These are phyloP conservation scores for Cephus cinctus DNA, from an alignment of 1,140 invertebrate species.

Conservation along the genomic window DNA sequence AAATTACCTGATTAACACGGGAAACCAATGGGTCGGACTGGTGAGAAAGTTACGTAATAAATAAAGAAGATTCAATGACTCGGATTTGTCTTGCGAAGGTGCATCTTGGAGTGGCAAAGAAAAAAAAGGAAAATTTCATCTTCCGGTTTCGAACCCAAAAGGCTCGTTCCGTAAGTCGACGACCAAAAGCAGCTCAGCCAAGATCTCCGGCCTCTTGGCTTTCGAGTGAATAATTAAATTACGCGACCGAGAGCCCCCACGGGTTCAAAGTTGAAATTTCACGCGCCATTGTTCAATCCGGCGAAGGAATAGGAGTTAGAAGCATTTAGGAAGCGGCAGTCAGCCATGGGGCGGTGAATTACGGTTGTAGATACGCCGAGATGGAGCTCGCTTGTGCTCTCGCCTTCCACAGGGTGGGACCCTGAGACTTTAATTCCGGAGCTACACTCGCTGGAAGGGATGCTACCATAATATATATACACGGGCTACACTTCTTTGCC, in stretches of 20 bases:
- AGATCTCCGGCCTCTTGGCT: conserved; percentile 23
- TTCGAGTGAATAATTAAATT: conserved; percentile 46
- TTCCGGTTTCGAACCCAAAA: not conserved
- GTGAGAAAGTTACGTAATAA: no score
- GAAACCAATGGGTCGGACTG: no score
- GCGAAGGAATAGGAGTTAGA: conserved; percentile 49
- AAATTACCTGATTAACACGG: no score
- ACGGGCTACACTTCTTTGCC: conserved; percentile 25
- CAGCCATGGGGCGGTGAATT: conserved; percentile 46
- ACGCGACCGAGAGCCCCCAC: conserved; percentile 34
- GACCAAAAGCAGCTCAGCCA: not conserved
- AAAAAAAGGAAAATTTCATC: no score
- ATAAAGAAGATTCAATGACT: no score
- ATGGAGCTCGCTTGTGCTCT: conserved; percentile 21
- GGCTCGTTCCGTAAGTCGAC: not conserved
- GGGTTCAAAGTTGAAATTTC: conserved; percentile 54
- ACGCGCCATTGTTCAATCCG: conserved; percentile 53
- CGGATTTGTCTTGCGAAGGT: no score
- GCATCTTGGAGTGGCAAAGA: no score
- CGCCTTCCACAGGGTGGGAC: conserved; percentile 8
- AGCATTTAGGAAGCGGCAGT: conserved; percentile 47
- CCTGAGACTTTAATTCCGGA: conserved; percentile 47
- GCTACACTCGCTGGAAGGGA: conserved; percentile 27
- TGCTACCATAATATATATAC: conserved; percentile 19
- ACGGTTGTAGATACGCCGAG: conserved; percentile 44